Evolutionary conservation across 2,888 invertebrate genomes (phyloP).

Genomic region (Rotaria macrura): DNA sequence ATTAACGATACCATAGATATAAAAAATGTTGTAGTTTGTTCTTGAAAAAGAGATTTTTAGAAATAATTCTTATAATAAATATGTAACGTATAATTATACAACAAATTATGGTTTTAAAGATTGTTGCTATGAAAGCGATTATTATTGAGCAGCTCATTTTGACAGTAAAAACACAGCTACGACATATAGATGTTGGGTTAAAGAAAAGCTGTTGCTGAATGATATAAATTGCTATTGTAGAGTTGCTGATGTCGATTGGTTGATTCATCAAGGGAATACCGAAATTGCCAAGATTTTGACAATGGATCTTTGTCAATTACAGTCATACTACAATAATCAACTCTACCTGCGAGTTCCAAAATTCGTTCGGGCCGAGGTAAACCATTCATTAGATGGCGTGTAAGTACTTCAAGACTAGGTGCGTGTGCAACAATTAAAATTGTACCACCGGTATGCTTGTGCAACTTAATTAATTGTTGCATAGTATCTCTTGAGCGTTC

Average conservation of each 20-base stretch:
- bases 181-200: no score
- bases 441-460: background rate
- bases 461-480: background rate
- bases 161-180: no score
- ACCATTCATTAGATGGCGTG: background rate
- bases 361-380: background rate
- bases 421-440: constrained; percentile 12
- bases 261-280: background rate
- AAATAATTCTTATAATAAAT: no score
- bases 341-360: background rate
- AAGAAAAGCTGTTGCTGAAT: background rate
- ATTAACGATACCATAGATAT: no score
- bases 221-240: background rate
- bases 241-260: background rate
- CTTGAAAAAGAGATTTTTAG: no score
- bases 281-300: constrained; percentile 14
- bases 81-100: no score
- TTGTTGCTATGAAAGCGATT: no score
- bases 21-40: no score
- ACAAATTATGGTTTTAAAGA: no score
- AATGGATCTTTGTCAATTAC: background rate
- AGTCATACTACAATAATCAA: background rate
- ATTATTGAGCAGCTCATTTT: no score
- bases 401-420: background rate
- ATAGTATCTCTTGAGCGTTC: background rate